phyloP scores from a whole-genome alignment of 1,140 invertebrate genomes.

The Cataglyphis hispanica region DNA sequence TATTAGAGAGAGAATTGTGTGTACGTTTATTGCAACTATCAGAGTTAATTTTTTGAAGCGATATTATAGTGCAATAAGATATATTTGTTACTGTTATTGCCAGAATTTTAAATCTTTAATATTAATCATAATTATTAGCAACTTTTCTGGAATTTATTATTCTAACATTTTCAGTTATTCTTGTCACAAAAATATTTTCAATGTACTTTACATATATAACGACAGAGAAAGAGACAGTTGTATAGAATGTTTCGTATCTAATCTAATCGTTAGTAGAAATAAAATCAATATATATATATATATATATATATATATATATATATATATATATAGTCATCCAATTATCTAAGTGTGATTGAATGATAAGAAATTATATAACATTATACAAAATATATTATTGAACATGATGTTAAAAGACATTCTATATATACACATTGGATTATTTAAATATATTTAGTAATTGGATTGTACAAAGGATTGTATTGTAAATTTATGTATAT shows the following conservation, averaged over 20 bases:
- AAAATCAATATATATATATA: no score
- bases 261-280: no score
- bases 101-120: background rate
- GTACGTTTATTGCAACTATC: background rate
- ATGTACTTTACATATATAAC: slow-evolving; percentile 4
- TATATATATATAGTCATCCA: background rate
- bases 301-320: no score
- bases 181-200: slow-evolving; percentile 7
- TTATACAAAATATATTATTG: background rate
- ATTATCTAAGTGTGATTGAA: no score
- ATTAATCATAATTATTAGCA: background rate
- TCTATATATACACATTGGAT: background rate
- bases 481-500: no score
- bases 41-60: background rate
- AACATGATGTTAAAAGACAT: background rate
- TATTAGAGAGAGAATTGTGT: no score
- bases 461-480: background rate
- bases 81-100: slow-evolving; percentile 27
- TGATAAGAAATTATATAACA: background rate
- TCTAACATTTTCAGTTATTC: slow-evolving; percentile 1
- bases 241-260: no score
- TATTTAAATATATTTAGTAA: background rate
- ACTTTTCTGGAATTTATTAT: background rate
- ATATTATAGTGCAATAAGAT: background rate
- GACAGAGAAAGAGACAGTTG: no score